These are phyloP conservation scores for Drosophila diplacantha DNA, from an alignment of 2,888 invertebrate genomes.

Conservation along the genomic window DNA sequence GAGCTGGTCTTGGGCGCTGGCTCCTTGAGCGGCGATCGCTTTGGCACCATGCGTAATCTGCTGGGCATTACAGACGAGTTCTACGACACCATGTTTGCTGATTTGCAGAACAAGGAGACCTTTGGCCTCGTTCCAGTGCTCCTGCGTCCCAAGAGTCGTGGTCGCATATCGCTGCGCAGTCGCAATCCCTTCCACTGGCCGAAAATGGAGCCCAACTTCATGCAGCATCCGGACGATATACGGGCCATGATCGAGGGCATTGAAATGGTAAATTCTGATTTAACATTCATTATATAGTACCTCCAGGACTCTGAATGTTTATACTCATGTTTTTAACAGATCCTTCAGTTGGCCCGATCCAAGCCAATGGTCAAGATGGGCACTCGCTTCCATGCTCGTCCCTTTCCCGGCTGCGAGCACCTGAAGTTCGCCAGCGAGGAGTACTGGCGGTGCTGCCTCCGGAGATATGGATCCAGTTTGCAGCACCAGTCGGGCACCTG, in stretches of 20 bases:
- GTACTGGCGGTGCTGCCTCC: conserved; percentile 87
- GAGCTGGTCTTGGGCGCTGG: conserved; percentile 89
- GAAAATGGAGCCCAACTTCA: conserved; percentile 89
- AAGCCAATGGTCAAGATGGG: conserved; percentile 80
- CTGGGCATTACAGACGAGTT: conserved; percentile 80
- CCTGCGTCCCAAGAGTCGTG: conserved; percentile 86
- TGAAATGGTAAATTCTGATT: conserved; percentile 80
- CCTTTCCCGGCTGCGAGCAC: conserved; percentile 84
- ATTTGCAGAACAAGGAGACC: conserved; percentile 77
- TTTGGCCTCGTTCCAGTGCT: conserved; percentile 87
- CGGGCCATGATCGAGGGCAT: conserved; percentile 85
- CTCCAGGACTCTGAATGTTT: no score
- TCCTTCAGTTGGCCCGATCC: conserved; percentile 80
- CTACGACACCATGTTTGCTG: conserved; percentile 76
- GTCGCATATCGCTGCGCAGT: conserved; percentile 84
- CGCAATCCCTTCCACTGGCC: conserved; percentile 87
- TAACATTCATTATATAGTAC: background rate
- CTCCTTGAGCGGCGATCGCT: conserved; percentile 85
- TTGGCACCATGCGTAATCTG: conserved; percentile 82
- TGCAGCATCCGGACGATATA: conserved; percentile 85
- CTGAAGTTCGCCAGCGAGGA: conserved; percentile 81
- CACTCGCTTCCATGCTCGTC: conserved; percentile 79
- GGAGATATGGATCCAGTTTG: conserved; percentile 84
- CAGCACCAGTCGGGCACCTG: conserved; percentile 85
- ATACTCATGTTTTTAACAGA: conserved; percentile 74